Percentiles rank a stretch among this genome's conserved stretches.
These are phyloP conservation scores for Gymnoscelis rufifasciata DNA, from an alignment of 2,888 invertebrate species.

Conservation along the genomic window DNA sequence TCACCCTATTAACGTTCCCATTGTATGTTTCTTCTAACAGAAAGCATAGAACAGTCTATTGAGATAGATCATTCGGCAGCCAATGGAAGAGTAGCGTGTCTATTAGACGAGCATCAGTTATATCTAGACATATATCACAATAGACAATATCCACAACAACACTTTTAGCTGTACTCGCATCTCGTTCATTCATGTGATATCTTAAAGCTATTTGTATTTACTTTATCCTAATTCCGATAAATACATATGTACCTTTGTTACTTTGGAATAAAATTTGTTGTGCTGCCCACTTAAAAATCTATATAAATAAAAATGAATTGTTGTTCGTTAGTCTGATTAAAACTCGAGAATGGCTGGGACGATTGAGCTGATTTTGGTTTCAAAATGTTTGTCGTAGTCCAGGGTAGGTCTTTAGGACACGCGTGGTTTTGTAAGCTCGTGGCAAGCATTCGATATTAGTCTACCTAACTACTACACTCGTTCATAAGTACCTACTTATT, in stretches of 20 bases:
- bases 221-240: conserved; percentile 24
- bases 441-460: no score
- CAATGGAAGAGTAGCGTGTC: conserved; percentile 30
- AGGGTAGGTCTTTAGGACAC: no score
- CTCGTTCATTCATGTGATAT: conserved; percentile 32
- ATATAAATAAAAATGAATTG: no score
- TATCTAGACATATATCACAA: conserved; percentile 20
- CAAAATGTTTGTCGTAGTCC: no score
- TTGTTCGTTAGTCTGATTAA: no score
- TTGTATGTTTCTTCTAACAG: conserved; percentile 13
- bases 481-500: no score
- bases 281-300: no score
- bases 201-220: conserved; percentile 1
- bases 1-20: no score
- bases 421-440: no score
- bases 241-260: conserved; percentile 74
- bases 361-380: no score
- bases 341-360: no score
- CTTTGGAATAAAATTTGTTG: conserved; percentile 68
- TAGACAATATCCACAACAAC: conserved; percentile 28
- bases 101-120: conserved; percentile 16
- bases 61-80: conserved; percentile 35
- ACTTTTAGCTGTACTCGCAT: conserved; percentile 32
- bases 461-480: no score
- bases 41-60: conserved; percentile 33